Base-by-base conservation (phyloP, 2,888 invertebrate species). In the Trachelus troglodyta region DNA sequence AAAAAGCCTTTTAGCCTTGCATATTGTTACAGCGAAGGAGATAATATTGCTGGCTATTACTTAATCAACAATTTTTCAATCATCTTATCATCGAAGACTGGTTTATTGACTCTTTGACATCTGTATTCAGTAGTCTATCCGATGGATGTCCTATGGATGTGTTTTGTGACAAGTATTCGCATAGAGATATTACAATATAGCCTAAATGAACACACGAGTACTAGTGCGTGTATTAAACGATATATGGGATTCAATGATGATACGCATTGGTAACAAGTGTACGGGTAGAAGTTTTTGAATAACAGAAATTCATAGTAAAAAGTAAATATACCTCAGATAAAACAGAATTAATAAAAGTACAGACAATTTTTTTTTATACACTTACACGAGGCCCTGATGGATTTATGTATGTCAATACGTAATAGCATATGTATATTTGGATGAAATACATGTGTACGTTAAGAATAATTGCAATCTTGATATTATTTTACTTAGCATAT, bases 21-120 rank as follows among this genome's bases (percentile, higher is more conserved):
- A 40, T 40, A 40, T 40, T 23, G 23, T 40, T 40, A 40, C 40
- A 40, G 40, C 40, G 23, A 40, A 40, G 40, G 31, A 30, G 1
- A 71, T 71, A 71, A 71, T 71, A 71, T 12, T 30, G 31, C 31
- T 71, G 12, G 12, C 71, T 71, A 71, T 71, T 71, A 31, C 71
- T 71, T 71, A 9, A 40, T 56, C 9, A 6, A 40, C 23, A 40
- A 2, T 6, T 23, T 56, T 56, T 40, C 4, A 4, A 40, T 11
- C 23, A 40, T 23, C 23, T 56, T 56, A 9, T 9, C 23, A 56
- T 23, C 56, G 56, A 56, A 56, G 56, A 56, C 56, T 23, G 23
- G 6, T 56, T 56, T 15, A 15, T 15, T 56, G 23, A 56, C 2
- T 56, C 56, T 56, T 56, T 9, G 56, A 56, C 15, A 56, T 23